phyloP scores from a whole-genome alignment of 1,140 invertebrate species.

The Drosophila sp. region DNA sequence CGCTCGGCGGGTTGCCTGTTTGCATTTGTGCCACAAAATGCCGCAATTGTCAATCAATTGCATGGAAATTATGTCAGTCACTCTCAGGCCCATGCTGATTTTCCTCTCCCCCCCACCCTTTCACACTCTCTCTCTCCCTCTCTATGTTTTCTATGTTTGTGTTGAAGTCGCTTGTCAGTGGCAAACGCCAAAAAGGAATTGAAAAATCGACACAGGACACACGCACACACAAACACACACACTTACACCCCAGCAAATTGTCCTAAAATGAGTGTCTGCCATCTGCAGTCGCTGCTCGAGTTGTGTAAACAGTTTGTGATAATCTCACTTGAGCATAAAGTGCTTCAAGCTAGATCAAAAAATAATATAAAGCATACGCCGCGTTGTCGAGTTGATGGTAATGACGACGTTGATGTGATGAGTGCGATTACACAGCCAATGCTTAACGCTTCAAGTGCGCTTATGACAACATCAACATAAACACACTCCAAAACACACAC shows the following conservation, averaged over 20 bases:
- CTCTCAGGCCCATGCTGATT: neutral
- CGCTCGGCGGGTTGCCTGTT: conserved; percentile 60
- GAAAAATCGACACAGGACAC: conserved; percentile 43
- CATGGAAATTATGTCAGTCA: conserved; percentile 76
- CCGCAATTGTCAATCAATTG: conserved; percentile 82
- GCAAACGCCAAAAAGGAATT: conserved; percentile 60
- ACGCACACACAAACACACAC: conserved; percentile 33
- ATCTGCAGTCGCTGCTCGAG: conserved; percentile 44
- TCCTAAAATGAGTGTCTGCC: neutral
- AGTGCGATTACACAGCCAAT: conserved; percentile 65
- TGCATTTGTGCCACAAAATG: conserved; percentile 79
- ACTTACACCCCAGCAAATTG: conserved; percentile 3
- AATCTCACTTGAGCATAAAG: conserved; percentile 71
- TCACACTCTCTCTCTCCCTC: conserved; percentile 1
- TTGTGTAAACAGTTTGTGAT: conserved; percentile 77
- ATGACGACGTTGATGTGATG: conserved; percentile 71
- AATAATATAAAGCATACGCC: conserved; percentile 32
- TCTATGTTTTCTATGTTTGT: conserved; percentile 7
- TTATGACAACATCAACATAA: conserved; percentile 37
- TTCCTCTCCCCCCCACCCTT: too few species aligned
- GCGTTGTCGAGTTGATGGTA: conserved; percentile 55
- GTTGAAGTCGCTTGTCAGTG: conserved; percentile 67
- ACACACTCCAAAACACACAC: conserved; percentile 34
- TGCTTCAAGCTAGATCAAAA: conserved; percentile 25
- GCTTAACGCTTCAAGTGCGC: conserved; percentile 65